A percentile compares a stretch with the other conserved stretches of the same genome.
Evolutionary conservation across 2,797 vertebrate species (phyloP).

Genomic region (Lepilemur septentrionalis): DNA sequence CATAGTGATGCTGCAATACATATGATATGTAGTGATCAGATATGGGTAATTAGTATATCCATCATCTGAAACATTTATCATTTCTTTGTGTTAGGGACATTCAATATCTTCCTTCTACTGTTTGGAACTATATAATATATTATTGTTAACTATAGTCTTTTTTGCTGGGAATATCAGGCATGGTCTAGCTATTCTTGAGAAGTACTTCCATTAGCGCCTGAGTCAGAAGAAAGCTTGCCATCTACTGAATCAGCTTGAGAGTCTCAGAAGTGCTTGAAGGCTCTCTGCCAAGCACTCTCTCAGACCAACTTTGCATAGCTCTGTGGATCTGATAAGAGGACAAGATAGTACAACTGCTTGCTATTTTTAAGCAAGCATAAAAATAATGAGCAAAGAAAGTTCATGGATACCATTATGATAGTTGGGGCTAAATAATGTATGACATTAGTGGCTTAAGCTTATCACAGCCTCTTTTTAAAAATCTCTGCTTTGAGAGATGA

Average conservation of each 20-base stretch:
- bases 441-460: conserved; percentile 1
- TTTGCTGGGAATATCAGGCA: background rate
- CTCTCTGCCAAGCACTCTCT: background rate
- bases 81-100: background rate
- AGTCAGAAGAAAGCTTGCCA: background rate
- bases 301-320: background rate
- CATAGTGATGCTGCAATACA: background rate
- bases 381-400: conserved; percentile 50
- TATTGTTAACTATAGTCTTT: background rate
- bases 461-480: conserved; percentile 13
- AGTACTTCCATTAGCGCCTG: background rate
- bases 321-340: background rate
- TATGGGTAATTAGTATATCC: background rate
- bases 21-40: background rate
- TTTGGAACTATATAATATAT: background rate
- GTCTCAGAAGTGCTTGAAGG: background rate
- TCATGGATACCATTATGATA: background rate
- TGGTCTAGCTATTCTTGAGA: background rate
- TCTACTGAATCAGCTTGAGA: background rate
- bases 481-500: background rate
- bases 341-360: background rate
- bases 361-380: conserved; percentile 30
- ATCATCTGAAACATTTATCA: background rate
- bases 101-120: background rate
- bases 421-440: conserved; percentile 5